Conservation (phyloP, 2,113 vertebrate species). For the Machaerirhynchus nigripectus region DNA sequence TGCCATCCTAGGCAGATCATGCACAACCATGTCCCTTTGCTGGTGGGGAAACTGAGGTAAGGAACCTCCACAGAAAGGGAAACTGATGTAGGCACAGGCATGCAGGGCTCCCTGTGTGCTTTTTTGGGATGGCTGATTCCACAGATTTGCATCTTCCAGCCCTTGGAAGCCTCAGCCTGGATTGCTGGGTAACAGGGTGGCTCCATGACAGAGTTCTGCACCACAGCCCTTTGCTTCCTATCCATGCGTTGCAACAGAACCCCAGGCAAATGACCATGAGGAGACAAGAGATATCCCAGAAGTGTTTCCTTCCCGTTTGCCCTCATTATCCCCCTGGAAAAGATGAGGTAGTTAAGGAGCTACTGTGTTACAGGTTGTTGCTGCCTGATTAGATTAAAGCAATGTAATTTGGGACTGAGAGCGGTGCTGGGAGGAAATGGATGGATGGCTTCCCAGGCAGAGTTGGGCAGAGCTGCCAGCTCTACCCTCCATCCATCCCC, state of each 20-base stretch:
- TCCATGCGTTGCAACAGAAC: not conserved
- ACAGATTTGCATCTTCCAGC: not conserved
- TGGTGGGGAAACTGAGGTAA: not conserved
- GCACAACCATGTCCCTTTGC: not conserved
- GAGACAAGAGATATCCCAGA: not conserved
- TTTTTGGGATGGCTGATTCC: not conserved
- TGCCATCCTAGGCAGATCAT: too few relatives aligned
- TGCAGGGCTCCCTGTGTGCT: not conserved
- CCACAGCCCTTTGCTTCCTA: not conserved
- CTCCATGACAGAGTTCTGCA: not conserved
- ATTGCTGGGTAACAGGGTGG: not conserved
- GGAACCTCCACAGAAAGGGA: not conserved
- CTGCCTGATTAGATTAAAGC: conserved; percentile 25
- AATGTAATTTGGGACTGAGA: conserved; percentile 15
- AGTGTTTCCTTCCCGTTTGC: not conserved
- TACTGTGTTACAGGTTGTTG: conserved; percentile 18
- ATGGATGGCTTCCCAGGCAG: not conserved
- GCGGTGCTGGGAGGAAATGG: not conserved
- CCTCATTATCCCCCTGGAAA: not conserved
- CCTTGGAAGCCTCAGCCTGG: not conserved
- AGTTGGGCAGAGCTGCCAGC: not conserved
- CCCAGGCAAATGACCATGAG: not conserved
- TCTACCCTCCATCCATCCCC: not conserved
- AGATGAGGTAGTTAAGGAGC: conserved; percentile 31
- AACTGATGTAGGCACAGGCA: not conserved